Evolutionary conservation across 2,797 vertebrate genomes (phyloP).

Genomic region (Lacerta agilis): DNA sequence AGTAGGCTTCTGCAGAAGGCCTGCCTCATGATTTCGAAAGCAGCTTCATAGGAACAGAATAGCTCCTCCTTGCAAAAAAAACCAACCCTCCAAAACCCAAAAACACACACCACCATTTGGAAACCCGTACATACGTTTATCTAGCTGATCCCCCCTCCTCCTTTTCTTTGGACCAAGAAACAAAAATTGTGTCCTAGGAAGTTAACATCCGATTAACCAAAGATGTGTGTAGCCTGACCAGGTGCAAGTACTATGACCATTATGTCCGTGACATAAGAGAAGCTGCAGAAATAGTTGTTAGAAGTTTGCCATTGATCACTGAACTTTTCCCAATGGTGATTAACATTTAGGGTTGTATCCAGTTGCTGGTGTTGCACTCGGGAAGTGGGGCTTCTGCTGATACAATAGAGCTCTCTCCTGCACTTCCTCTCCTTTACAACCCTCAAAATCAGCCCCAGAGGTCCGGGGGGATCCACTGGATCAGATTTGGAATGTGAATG

Average conservation of each 20-base stretch:
- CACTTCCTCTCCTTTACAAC: too few species aligned
- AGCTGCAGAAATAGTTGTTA: neutral
- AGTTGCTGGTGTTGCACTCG: too few species aligned
- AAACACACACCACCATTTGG: neutral
- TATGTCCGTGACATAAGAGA: neutral
- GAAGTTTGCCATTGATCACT: neutral
- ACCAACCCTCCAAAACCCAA: too few species aligned
- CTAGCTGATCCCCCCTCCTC: neutral
- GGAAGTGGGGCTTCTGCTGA: too few species aligned
- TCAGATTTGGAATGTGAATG: too few species aligned
- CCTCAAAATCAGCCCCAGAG: neutral
- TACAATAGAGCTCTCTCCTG: too few species aligned
- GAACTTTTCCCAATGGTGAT: neutral
- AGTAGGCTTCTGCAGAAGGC: neutral
- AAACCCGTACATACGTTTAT: neutral
- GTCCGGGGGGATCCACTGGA: neutral
- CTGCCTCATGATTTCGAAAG: neutral
- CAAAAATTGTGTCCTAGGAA: neutral
- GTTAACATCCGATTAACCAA: neutral
- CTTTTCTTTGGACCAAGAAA: neutral
- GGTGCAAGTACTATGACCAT: neutral
- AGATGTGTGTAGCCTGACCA: neutral
- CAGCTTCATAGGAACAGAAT: neutral
- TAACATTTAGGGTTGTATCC: too few species aligned
- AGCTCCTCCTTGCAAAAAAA: too few species aligned